Conservation (phyloP, 2,113 vertebrate genomes). For the Anarhynchus alexandrinus region DNA sequence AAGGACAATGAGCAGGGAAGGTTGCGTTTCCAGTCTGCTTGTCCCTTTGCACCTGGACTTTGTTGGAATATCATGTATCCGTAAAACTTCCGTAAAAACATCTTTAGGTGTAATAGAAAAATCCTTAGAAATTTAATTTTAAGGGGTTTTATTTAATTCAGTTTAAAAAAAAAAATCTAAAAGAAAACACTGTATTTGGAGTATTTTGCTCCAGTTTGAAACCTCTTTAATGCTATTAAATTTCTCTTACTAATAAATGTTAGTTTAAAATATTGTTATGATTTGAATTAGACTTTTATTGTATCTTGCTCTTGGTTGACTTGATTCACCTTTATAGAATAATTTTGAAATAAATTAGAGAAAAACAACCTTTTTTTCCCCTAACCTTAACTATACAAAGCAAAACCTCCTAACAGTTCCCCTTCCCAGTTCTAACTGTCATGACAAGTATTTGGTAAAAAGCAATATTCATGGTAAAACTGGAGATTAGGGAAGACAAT, state of each 20-base stretch:
- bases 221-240: not conserved
- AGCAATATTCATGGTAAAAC: not conserved
- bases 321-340: not conserved
- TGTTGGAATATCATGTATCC: not conserved
- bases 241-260: not conserved
- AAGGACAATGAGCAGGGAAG: not conserved
- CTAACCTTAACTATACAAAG: not conserved
- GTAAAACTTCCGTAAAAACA: not conserved
- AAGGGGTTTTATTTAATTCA: not conserved
- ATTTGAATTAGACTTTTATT: not conserved
- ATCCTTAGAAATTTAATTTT: not conserved
- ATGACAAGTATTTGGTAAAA: not conserved
- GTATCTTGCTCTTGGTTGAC: not conserved
- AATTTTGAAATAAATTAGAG: not conserved
- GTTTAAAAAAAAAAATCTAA: not conserved
- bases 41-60: not conserved
- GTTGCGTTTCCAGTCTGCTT: not conserved
- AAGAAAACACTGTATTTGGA: not conserved
- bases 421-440: not conserved
- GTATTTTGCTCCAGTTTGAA: not conserved
- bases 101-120: not conserved
- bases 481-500: not conserved
- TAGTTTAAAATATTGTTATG: not conserved
- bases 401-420: not conserved
- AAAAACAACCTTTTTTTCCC: not conserved